These are phyloP conservation scores for Dasysyrphus albostriatus DNA, from an alignment of 2,888 invertebrate species.

Conservation along the genomic window DNA sequence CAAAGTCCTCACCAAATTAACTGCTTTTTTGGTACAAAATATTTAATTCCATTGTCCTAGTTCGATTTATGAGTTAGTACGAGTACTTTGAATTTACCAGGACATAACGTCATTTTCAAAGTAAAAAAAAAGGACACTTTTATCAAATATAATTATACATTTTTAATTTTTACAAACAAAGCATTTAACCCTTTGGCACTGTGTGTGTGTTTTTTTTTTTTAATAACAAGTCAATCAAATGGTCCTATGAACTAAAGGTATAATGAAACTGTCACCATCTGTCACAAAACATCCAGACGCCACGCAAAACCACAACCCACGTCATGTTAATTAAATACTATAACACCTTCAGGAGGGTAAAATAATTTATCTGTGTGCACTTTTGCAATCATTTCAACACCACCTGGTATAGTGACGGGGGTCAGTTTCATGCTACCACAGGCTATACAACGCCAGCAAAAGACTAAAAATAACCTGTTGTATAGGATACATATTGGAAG, in stretches of 20 bases:
- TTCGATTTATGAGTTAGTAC: no score
- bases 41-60: no score
- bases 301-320: constrained; percentile 20
- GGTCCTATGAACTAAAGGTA: background rate
- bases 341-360: constrained; percentile 28
- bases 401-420: constrained; percentile 50
- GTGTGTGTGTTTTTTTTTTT: no score
- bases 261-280: constrained; percentile 44
- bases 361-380: background rate
- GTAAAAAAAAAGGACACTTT: no score
- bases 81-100: no score
- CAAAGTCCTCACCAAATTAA: no score
- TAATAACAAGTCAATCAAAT: constrained; percentile 2
- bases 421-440: constrained; percentile 39
- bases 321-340: constrained; percentile 24
- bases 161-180: background rate
- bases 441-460: background rate
- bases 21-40: no score
- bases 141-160: background rate
- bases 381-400: constrained; percentile 44
- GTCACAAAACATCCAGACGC: constrained; percentile 31
- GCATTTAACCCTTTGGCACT: background rate
- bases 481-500: background rate
- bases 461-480: constrained; percentile 6
- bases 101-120: no score